These are phyloP conservation scores for Oophaga pumilio DNA, from an alignment of 2,113 vertebrate genomes.

Conservation along the genomic window DNA sequence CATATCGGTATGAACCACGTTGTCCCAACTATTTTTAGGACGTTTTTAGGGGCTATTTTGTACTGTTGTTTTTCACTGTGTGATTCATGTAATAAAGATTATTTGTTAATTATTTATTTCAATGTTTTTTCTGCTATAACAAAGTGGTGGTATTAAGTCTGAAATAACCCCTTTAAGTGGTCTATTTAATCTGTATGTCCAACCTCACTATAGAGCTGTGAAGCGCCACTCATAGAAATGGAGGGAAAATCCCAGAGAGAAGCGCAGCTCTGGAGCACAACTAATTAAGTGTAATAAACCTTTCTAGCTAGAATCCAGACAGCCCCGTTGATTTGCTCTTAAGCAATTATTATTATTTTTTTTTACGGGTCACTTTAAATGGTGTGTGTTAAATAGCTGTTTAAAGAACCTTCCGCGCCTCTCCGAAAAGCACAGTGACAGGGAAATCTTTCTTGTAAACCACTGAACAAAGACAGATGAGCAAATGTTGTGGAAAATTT, in stretches of 20 bases:
- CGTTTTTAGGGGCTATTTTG: too few species aligned
- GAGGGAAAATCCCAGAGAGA: background rate
- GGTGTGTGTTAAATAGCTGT: background rate
- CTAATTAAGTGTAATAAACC: background rate
- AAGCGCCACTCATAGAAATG: background rate
- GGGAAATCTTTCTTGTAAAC: background rate
- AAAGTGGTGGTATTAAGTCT: too few species aligned
- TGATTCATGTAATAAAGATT: too few species aligned
- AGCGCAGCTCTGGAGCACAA: background rate
- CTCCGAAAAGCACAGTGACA: background rate
- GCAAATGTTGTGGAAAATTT: conserved; percentile 21
- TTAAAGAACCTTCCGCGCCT: background rate
- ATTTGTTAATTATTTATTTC: too few species aligned
- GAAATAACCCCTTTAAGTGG: background rate
- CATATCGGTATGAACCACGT: too few species aligned
- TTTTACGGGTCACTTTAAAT: background rate
- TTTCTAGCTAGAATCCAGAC: background rate
- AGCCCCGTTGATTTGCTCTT: background rate
- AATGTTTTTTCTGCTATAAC: too few species aligned
- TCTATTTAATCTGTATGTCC: background rate
- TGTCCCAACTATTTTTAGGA: too few species aligned
- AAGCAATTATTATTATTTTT: background rate
- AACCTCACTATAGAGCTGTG: background rate
- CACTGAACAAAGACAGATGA: conserved; percentile 25
- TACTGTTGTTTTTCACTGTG: too few species aligned